Evolutionary conservation across 2,113 vertebrate species (phyloP), one percentile per base, ranked within the genome.

Genomic region (Noturus placidus): DNA sequence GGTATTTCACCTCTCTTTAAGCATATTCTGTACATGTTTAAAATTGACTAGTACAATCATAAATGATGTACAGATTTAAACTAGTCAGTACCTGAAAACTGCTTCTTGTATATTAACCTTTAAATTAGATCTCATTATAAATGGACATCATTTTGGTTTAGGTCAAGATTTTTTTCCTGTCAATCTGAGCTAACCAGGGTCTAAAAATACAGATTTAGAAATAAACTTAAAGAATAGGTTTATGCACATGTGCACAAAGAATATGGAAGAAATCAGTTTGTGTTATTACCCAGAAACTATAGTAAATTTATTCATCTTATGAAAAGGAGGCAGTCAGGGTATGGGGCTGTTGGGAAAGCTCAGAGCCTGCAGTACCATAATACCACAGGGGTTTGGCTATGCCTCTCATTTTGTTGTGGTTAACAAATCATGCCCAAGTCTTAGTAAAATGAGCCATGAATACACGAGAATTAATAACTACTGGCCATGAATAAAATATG

Each of bases 401-500:
- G 87, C 69, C 83, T 63, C 56, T 88, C 56, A 78, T 83, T 80
- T 70, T 84, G 83, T 85, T 92, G 81, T 86, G 78, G 84, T 87
- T 90, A 89, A 89, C 89, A 89, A 88, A 89, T 91, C 84, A 88
- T 42, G 67, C 54, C 84, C 61, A 88, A 65, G 72, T 81, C 56
- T 19, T 78, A 77, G 67, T 84, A 92, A 90, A 85, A 87, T 89
- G 90, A 91, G 85, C 80, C 52, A 76, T 65, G 77, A 83, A 83
- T 61, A 77, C 42, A 83, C 84, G 59, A 87, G 87, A 88, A 91
- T 91, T 74, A 91, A 79, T 83, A 89, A 91, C 84, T 91, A 83
- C 84, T 50, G 77, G 52, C 38, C 85, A 92, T 92, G 90, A 91
- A 92, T 92, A 90, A 92, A 92, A 91, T 88, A 92, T 90, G 20